Evolutionary conservation across 2,113 vertebrate species (phyloP).

Genomic region (Rattus norvegicus): DNA sequence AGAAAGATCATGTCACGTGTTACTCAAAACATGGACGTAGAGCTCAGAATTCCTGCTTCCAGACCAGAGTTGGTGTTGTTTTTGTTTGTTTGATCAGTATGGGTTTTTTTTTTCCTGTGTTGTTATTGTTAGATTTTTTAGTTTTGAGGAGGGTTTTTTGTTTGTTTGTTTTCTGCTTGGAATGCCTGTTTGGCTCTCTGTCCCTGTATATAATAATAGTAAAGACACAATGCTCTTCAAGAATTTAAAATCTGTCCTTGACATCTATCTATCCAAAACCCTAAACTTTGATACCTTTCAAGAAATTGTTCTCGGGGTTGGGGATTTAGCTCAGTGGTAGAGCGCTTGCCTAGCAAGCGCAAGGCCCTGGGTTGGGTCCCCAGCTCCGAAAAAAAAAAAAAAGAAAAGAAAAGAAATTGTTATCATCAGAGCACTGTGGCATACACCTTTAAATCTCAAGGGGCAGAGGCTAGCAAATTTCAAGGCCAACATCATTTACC

Average conservation of each 20-base stretch:
- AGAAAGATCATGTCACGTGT: neutral
- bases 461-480: neutral
- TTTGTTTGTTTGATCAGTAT: neutral
- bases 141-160: neutral
- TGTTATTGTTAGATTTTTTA: neutral
- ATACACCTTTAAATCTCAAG: neutral
- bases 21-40: neutral
- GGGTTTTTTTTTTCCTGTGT: neutral
- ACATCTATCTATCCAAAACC: neutral
- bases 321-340: no score
- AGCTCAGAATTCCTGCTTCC: neutral
- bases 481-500: neutral
- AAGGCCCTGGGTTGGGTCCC: no score
- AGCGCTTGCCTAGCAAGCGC: no score
- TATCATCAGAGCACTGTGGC: neutral
- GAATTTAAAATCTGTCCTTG: neutral
- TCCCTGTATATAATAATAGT: neutral
- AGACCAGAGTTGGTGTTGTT: neutral
- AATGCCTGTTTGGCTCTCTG: neutral
- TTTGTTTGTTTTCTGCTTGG: neutral
- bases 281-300: neutral
- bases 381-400: no score
- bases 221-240: neutral
- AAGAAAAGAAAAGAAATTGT: no score
- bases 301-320: neutral